Conservation (phyloP, 2,797 vertebrate genomes). For the Periophthalmus magnuspinnatus region DNA sequence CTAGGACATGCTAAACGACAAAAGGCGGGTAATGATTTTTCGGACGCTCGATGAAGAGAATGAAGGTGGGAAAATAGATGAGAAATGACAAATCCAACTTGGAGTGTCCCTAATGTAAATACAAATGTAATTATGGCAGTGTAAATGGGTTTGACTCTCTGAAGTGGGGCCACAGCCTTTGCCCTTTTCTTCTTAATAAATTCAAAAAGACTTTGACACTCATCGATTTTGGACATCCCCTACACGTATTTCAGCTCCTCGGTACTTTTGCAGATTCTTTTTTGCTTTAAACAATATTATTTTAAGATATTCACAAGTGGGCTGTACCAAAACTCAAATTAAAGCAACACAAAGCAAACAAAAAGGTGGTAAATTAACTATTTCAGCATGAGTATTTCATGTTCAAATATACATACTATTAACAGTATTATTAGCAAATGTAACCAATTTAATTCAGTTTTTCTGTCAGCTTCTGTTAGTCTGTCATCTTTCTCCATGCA, state of each 20-base stretch:
- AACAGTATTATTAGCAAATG: no score
- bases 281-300: background rate
- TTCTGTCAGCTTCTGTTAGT: no score
- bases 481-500: no score
- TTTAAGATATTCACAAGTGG: background rate
- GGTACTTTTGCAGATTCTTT: conserved; percentile 8
- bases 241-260: background rate
- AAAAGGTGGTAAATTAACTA: no score
- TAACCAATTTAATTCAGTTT: no score
- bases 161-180: conserved; percentile 47
- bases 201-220: conserved; percentile 27
- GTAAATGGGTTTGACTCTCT: conserved; percentile 70
- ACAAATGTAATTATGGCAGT: conserved; percentile 71
- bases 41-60: conserved; percentile 54
- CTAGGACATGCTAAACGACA: conserved; percentile 73
- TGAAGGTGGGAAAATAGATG: conserved; percentile 49
- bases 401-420: no score
- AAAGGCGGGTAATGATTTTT: conserved; percentile 72
- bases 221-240: conserved; percentile 2
- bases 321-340: background rate
- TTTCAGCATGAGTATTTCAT: no score
- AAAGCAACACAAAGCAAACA: no score
- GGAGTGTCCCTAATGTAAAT: conserved; percentile 63
- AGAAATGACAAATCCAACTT: conserved; percentile 68
- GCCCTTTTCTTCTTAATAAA: conserved; percentile 31